These are phyloP conservation scores for Dendrolimus punctatus DNA, from an alignment of 1,140 invertebrate genomes.

Conservation along the genomic window DNA sequence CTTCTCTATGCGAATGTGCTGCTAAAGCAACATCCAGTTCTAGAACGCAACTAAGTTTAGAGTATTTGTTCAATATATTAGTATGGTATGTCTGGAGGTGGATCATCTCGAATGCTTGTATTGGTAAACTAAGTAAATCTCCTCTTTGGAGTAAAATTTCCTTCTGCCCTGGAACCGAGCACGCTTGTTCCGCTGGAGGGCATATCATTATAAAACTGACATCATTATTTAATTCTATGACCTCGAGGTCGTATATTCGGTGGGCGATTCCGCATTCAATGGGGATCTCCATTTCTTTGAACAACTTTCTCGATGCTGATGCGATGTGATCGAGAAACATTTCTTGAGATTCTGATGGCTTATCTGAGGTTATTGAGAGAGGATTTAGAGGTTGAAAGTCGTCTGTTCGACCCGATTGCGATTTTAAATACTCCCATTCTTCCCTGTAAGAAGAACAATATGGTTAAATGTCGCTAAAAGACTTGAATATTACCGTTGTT, in stretches of 20 bases:
- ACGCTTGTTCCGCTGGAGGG: conserved; percentile 91
- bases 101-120: conserved; percentile 93
- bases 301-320: conserved; percentile 79
- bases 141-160: conserved; percentile 85
- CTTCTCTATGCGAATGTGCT: conserved; percentile 92
- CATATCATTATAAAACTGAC: conserved; percentile 93
- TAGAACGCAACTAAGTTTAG: conserved; percentile 90
- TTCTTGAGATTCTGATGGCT: conserved; percentile 81
- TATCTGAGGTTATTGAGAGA: conserved; percentile 64
- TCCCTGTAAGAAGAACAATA: conserved; percentile 76
- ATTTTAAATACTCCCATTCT: conserved; percentile 89
- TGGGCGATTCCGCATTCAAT: conserved; percentile 78
- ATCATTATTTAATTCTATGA: conserved; percentile 90
- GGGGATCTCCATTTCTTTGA: conserved; percentile 85
- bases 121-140: conserved; percentile 88
- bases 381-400: conserved; percentile 65
- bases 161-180: conserved; percentile 90
- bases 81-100: conserved; percentile 93
- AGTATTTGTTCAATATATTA: conserved; percentile 90
- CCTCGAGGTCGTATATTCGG: conserved; percentile 91
- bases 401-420: conserved; percentile 63
- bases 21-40: conserved; percentile 94
- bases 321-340: conserved; percentile 84
- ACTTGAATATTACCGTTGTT: too few species aligned
- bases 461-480: too few species aligned